Evolutionary conservation across 1,140 invertebrate genomes (phyloP), one percentile per base, ranked within the genome.

Genomic region (Drusus annulatus): DNA sequence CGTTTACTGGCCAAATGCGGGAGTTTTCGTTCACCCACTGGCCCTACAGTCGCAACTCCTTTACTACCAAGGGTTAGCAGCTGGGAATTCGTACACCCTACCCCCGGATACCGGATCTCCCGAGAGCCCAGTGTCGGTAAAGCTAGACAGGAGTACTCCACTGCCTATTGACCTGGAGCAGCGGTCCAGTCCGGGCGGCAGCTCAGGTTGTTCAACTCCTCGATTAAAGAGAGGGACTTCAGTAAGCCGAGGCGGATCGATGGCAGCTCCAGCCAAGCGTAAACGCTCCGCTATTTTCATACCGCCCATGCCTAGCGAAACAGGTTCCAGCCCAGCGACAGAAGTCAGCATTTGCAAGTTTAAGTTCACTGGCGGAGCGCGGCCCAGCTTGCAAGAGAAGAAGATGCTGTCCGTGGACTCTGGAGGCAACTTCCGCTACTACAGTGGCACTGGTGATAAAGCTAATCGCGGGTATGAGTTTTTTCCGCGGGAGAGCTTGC

Each of bases 281-380:
- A 95, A 96, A 83, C 89, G 94, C 0, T 95, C 94, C 0, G 94
- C 94, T 0, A 95, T 96, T 74, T 96, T 95, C 84, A 95, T 95
- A 63, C 94, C 94, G 0, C 94, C 94, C 0, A 92, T 95, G 86
- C 94, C 94, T 0, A 89, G 92, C 0, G 94, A 94, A 80, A 92
- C 89, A 56, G 94, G 92, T 79, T 88, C 91, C 4, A 92, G 93
- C 10, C 94, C 94, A 0, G 93, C 94, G 0, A 94, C 94, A 0
- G 94, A 95, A 87, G 94, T 95, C 56, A 96, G 95, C 87, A 97
- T 97, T 85, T 97, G 96, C 86, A 97, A 97, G 85, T 97, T 97
- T 85, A 97, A 97, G 86, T 97, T 97, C 85, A 97, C 96, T 0
- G 96, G 95, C 4, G 96, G 96, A 0, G 94, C 95, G 28, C 95